Base-by-base conservation (phyloP, 1,140 invertebrate genomes). In the Chironomus striatipennis region DNA sequence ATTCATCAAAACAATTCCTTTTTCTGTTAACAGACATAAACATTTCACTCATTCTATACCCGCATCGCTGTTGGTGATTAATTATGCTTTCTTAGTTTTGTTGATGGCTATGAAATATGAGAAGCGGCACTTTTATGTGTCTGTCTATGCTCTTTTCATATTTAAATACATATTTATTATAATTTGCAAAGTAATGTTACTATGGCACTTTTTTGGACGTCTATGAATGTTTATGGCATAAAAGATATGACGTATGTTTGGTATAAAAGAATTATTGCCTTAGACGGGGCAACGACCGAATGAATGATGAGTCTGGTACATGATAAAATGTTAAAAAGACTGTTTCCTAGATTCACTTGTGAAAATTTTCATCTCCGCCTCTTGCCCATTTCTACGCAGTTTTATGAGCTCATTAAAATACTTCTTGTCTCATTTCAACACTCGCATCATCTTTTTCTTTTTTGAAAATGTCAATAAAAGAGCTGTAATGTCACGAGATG, bases 281-380 rank as follows among this genome's bases (percentile, higher is more conserved):
- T 57, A 57, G 47, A 57, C 47, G 47, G 47, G 47, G 47, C 47
- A 57, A 57, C 47, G 47, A 57, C 47, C 9, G 47, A 57, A n/a
- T 57, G 47, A 57, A 1, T 57, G 12, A 57, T 57, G 47, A 57
- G 47, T 57, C 47, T 57, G 47, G 47, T 57, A 15, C 47, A 57
- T 57, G 47, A 57, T 57, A 15, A 57, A 10, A 57, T 57, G 47
- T n/a, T 57, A 15, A 12, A 47, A 10, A 7, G 9, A 8, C 43
- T 47, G 43, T 8, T 15, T 12, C n/a, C n/a, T 57, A 12, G 47
- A 57, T 57, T 2, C 24, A 34, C 24, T 34, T 34, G 24, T 34
- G 24, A 34, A 34, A 34, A 34, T 34, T 34, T 34, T 34, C 24
- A 2, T 34, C 24, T 34, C 24, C 24, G 24, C 24, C 5, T 34